Conservation (phyloP, 2,888 invertebrate species). For the Pseudoips prasinana region DNA sequence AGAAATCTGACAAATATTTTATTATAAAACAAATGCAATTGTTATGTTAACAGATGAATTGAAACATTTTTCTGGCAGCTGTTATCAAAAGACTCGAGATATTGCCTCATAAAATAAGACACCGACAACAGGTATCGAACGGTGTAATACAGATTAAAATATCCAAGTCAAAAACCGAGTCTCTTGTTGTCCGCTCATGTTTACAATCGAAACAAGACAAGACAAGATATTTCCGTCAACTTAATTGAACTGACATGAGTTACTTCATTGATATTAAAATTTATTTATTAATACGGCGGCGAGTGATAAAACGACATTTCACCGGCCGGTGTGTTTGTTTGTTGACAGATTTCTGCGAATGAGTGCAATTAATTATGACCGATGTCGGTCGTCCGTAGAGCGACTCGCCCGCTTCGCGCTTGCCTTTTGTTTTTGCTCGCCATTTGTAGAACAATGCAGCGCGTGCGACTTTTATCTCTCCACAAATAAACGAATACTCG, state of each 20-base stretch:
- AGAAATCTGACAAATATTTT: too few relatives aligned
- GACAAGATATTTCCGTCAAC: constrained; percentile 44
- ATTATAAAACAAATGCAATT: too few relatives aligned
- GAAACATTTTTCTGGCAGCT: too few relatives aligned
- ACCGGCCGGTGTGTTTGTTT: constrained; percentile 55
- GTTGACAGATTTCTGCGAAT: constrained; percentile 68
- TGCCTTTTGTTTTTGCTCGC: constrained; percentile 67
- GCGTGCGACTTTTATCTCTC: constrained; percentile 64
- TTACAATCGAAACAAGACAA: constrained; percentile 31
- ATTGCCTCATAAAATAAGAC: constrained; percentile 17
- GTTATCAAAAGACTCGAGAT: constrained; percentile 22
- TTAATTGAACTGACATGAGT: constrained; percentile 47
- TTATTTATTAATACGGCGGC: constrained; percentile 59
- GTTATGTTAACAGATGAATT: too few relatives aligned
- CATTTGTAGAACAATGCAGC: constrained; percentile 73
- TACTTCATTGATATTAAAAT: constrained; percentile 54
- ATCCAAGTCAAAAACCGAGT: constrained; percentile 14
- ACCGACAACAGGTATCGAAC: constrained; percentile 10
- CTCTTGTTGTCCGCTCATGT: constrained; percentile 19
- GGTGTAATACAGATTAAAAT: constrained; percentile 22
- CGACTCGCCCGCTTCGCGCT: constrained; percentile 31
- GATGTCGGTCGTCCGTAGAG: constrained; percentile 51
- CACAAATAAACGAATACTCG: constrained; percentile 56
- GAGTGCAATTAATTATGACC: constrained; percentile 73
- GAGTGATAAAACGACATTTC: constrained; percentile 67